Evolutionary conservation across 1,140 invertebrate genomes (phyloP).

Genomic region (Brachionus asplanchnoidis): DNA sequence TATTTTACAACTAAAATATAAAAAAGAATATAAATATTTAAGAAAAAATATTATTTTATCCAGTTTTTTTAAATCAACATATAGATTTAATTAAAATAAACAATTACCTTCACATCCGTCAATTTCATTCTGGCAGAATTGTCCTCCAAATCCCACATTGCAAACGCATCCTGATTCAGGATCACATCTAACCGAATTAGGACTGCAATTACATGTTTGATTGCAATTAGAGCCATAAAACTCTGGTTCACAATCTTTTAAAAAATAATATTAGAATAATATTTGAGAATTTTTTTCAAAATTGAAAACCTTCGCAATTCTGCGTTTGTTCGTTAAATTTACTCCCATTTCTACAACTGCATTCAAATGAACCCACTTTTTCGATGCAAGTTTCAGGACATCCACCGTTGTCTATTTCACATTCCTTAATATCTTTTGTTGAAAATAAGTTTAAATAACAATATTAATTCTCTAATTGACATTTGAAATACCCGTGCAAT

Average conservation of each 20-base stretch:
- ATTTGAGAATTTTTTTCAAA: too few species aligned
- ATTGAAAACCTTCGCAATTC: background rate
- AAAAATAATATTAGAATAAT: background rate
- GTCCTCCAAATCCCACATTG: background rate
- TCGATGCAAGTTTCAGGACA: background rate
- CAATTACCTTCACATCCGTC: background rate
- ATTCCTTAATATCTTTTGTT: background rate
- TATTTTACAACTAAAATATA: too few species aligned
- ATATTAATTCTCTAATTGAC: too few species aligned
- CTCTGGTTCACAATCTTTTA: background rate
- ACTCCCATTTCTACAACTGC: background rate
- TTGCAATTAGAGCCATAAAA: background rate
- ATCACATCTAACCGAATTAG: background rate
- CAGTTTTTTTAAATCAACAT: too few species aligned
- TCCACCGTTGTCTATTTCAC: background rate
- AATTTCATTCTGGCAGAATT: background rate
- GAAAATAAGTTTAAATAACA: background rate
- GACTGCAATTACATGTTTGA: background rate
- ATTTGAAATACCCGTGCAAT: background rate
- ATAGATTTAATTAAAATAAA: too few species aligned
- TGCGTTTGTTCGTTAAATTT: background rate
- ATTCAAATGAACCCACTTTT: conserved; percentile 17
- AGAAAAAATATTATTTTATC: too few species aligned
- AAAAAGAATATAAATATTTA: too few species aligned
- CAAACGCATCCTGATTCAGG: background rate